Evolutionary conservation across 1,140 invertebrate species (phyloP).

Genomic region (Drosophila orena): DNA sequence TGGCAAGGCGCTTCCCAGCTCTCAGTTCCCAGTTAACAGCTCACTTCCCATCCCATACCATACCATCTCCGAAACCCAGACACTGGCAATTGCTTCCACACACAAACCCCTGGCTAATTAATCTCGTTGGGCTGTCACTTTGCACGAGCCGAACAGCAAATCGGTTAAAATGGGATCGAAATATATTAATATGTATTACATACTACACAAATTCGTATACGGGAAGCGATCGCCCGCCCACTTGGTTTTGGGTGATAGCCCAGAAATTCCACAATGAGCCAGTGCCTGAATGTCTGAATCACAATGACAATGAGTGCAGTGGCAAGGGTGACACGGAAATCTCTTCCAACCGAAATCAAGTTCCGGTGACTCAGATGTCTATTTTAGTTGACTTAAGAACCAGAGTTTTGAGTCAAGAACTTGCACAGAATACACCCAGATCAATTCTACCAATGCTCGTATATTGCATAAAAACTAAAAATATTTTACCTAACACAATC

Average conservation of each 20-base stretch:
- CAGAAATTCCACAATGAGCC: slow-evolving; percentile 22
- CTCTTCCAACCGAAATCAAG: not conserved
- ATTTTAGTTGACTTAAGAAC: not conserved
- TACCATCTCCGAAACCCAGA: slow-evolving; percentile 18
- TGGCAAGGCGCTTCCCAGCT: slow-evolving; percentile 30
- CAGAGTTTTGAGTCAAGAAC: not conserved
- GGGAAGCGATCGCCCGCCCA: slow-evolving; percentile 24
- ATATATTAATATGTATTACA: slow-evolving; percentile 25
- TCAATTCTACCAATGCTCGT: too few relatives aligned
- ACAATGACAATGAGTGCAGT: slow-evolving; percentile 9
- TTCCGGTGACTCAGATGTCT: slow-evolving; percentile 7
- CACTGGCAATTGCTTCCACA: slow-evolving; percentile 60
- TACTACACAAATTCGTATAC: slow-evolving; percentile 9
- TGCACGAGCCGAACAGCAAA: slow-evolving; percentile 31
- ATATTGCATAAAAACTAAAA: not conserved
- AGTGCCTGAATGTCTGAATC: slow-evolving; percentile 17
- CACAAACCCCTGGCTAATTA: slow-evolving; percentile 44
- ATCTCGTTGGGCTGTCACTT: slow-evolving; percentile 71
- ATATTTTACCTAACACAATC: not conserved
- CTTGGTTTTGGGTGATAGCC: slow-evolving; percentile 17
- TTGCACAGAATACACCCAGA: not conserved
- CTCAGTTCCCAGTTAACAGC: slow-evolving; percentile 12
- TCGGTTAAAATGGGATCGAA: slow-evolving; percentile 37
- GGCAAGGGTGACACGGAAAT: slow-evolving; percentile 15
- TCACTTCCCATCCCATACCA: slow-evolving; percentile 2